These are phyloP conservation scores for Fukomys damarensis DNA, from an alignment of 2,113 vertebrate genomes.

Conservation along the genomic window DNA sequence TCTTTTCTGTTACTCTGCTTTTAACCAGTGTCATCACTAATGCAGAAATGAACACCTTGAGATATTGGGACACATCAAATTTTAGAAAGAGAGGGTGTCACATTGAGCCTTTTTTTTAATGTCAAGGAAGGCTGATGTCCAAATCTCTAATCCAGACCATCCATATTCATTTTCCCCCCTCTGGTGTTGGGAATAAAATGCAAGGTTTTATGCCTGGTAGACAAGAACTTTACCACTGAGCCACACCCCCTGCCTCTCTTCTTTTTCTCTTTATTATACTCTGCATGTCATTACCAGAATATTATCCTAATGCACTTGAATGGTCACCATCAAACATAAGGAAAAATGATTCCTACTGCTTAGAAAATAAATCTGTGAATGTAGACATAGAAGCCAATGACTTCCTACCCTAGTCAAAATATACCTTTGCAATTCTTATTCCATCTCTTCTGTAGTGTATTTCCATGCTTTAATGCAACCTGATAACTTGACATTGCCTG, in stretches of 20 bases:
- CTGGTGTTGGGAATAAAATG: not conserved
- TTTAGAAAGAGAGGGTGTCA: not conserved
- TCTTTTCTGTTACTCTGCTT: not conserved
- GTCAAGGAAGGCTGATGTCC: not conserved
- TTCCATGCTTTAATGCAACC: not conserved
- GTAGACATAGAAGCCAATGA: not conserved
- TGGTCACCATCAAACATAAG: not conserved
- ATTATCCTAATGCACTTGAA: not conserved
- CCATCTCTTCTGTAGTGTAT: not conserved
- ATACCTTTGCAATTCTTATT: not conserved
- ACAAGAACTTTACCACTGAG: not conserved
- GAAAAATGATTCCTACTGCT: not conserved
- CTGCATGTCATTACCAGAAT: not conserved
- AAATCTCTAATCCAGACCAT: not conserved
- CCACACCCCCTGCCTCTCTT: not conserved
- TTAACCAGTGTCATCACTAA: not conserved
- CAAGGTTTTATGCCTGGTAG: not conserved
- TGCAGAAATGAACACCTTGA: not conserved
- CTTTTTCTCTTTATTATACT: not conserved
- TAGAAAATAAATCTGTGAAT: not conserved
- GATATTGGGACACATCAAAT: not conserved
- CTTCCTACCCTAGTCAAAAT: not conserved
- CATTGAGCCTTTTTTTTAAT: not conserved
- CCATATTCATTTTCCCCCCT: too few species aligned
- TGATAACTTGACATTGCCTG: constrained; percentile 65